These are phyloP conservation scores for Monodelphis domestica DNA, from an alignment of 2,797 vertebrate genomes.

Conservation along the genomic window DNA sequence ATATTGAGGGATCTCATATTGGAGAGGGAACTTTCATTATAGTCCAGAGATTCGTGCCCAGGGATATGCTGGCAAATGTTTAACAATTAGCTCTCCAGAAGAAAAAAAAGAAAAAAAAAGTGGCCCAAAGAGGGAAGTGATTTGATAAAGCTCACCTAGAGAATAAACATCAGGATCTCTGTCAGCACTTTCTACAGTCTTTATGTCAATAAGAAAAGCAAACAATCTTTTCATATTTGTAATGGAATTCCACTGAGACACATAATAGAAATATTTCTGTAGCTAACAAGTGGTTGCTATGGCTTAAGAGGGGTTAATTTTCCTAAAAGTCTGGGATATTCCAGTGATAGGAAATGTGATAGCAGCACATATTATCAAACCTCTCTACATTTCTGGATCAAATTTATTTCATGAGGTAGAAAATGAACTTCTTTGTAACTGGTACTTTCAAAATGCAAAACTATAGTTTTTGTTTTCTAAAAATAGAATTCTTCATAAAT, in stretches of 20 bases:
- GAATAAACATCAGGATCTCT: background rate
- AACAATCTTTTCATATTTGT: background rate
- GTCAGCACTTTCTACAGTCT: background rate
- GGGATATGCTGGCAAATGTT: background rate
- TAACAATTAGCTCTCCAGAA: background rate
- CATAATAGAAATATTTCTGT: slow-evolving; percentile 27
- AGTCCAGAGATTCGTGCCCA: background rate
- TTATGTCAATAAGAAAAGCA: slow-evolving; percentile 44
- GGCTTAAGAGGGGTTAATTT: slow-evolving; percentile 59
- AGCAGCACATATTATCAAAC: slow-evolving; percentile 16
- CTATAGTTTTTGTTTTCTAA: background rate
- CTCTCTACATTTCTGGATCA: slow-evolving; percentile 33
- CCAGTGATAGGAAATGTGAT: slow-evolving; percentile 19
- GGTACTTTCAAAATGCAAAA: background rate
- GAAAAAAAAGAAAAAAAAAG: too few species aligned
- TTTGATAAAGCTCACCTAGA: background rate
- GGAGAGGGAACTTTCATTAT: background rate
- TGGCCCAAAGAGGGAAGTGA: background rate
- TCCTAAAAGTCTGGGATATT: slow-evolving; percentile 60
- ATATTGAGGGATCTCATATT: slow-evolving; percentile 19
- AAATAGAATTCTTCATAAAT: background rate
- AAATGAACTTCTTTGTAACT: background rate
- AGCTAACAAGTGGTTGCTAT: slow-evolving; percentile 59
- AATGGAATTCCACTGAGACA: slow-evolving; percentile 66
- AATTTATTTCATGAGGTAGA: slow-evolving; percentile 5